These are phyloP conservation scores for Diorhabda sublineata DNA, from an alignment of 1,140 invertebrate species.

Conservation along the genomic window DNA sequence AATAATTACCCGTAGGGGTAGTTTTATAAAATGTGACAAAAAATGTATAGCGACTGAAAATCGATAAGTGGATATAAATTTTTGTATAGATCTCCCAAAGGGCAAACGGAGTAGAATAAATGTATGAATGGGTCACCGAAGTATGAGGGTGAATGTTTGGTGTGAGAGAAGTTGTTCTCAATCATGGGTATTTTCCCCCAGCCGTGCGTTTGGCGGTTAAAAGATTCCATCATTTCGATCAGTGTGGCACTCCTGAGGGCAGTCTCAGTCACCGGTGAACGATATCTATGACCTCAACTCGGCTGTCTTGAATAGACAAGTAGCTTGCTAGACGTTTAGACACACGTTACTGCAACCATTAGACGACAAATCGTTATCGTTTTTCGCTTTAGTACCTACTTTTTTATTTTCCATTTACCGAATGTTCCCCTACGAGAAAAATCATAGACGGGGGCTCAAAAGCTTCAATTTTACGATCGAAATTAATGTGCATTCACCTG, in stretches of 20 bases:
- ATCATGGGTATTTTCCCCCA: slow-evolving; percentile 49
- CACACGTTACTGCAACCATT: slow-evolving; percentile 11
- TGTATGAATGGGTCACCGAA: neutral
- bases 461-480: neutral
- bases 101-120: neutral
- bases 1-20: too few relatives aligned
- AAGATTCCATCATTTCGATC: slow-evolving; percentile 50
- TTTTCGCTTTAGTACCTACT: neutral
- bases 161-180: slow-evolving; percentile 40
- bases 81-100: slow-evolving; percentile 1
- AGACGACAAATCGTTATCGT: slow-evolving; percentile 14
- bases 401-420: slow-evolving; percentile 9
- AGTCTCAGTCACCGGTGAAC: slow-evolving; percentile 44
- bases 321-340: slow-evolving; percentile 1
- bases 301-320: slow-evolving; percentile 18
- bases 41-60: neutral
- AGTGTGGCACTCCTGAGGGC: slow-evolving; percentile 46
- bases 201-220: slow-evolving; percentile 47
- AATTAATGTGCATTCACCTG: neutral
- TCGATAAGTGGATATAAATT: slow-evolving; percentile 1
- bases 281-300: slow-evolving; percentile 37
- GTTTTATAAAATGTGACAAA: neutral
- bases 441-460: slow-evolving; percentile 1
- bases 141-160: slow-evolving; percentile 10
- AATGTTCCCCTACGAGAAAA: neutral